Percentiles rank a stretch among this genome's conserved stretches.
phyloP scores from a whole-genome alignment of 2,888 invertebrate species.

The Coenonympha arcania region DNA sequence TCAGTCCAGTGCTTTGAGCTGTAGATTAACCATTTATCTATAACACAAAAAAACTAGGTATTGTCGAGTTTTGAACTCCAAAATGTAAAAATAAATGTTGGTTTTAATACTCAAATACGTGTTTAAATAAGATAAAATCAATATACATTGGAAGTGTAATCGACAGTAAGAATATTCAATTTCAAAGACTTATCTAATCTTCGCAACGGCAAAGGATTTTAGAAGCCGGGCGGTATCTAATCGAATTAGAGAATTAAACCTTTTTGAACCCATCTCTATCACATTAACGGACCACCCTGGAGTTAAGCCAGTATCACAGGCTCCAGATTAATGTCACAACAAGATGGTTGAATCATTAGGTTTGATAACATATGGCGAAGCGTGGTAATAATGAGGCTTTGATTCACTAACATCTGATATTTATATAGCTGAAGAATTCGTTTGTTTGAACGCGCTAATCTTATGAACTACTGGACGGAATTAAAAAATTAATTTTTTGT shows the following conservation, averaged over 20 bases:
- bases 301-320: constrained; percentile 22
- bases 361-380: constrained; percentile 12
- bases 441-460: background rate
- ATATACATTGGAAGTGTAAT: background rate
- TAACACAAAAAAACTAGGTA: no score
- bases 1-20: no score
- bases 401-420: constrained; percentile 8
- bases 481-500: no score
- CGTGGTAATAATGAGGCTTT: constrained; percentile 13
- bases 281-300: constrained; percentile 35
- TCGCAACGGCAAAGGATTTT: constrained; percentile 21
- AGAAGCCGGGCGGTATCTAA: constrained; percentile 23
- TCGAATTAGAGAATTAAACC: constrained; percentile 25
- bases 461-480: no score
- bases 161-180: constrained; percentile 1
- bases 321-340: constrained; percentile 33
- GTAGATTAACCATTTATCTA: no score
- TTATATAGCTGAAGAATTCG: background rate
- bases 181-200: constrained; percentile 15
- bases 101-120: no score
- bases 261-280: constrained; percentile 19
- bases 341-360: constrained; percentile 27
- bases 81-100: no score
- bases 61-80: no score
- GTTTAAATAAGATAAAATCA: no score